These are phyloP conservation scores for Leucopsar rothschildi DNA, from an alignment of 2,113 vertebrate species.

Conservation along the genomic window DNA sequence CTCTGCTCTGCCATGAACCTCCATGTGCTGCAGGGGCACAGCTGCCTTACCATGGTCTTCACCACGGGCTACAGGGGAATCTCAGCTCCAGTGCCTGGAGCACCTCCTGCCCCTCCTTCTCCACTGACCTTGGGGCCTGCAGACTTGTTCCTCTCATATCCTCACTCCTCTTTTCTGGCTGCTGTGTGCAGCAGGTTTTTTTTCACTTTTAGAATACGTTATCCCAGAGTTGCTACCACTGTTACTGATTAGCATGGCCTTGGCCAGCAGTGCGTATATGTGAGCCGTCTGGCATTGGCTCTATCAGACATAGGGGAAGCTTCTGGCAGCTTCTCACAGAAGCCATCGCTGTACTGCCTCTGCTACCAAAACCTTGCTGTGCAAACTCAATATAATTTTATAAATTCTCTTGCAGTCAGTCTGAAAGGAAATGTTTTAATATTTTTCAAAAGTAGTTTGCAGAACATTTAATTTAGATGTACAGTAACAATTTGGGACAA, in stretches of 20 bases:
- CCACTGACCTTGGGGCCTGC: not conserved
- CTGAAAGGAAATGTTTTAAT: not conserved
- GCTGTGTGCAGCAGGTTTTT: not conserved
- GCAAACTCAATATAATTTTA: not conserved
- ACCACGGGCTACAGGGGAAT: not conserved
- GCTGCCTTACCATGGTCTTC: not conserved
- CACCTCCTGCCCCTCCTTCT: not conserved
- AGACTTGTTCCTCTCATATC: not conserved
- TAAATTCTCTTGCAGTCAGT: not conserved
- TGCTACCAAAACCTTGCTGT: not conserved
- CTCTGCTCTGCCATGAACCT: not conserved
- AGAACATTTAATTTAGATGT: not conserved
- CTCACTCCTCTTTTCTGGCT: not conserved
- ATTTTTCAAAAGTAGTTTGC: not conserved
- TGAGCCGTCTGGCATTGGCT: not conserved
- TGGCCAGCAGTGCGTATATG: not conserved
- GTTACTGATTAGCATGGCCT: not conserved
- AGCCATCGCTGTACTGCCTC: not conserved
- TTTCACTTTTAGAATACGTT: not conserved
- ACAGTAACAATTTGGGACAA: not conserved
- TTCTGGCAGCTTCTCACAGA: not conserved
- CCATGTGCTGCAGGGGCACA: not conserved
- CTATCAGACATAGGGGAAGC: not conserved
- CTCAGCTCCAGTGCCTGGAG: not conserved
- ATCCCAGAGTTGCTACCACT: not conserved